Conservation (phyloP, 2,113 vertebrate species). For the Nannospalax galili region DNA sequence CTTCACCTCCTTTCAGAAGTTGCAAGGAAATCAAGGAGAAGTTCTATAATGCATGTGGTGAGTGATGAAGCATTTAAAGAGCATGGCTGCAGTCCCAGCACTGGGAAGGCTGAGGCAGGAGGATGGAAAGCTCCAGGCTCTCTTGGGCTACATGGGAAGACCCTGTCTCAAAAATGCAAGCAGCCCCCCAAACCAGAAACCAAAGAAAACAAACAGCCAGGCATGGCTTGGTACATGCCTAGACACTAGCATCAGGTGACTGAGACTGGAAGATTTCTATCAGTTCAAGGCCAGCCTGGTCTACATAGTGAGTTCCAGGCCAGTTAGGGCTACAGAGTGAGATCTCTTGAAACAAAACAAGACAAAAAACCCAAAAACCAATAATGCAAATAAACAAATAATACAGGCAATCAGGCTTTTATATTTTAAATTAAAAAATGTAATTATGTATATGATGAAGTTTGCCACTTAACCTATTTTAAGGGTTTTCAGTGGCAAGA, state of each 20-base stretch:
- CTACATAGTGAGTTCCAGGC: no score
- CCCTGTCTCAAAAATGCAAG: background rate
- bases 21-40: slow-evolving; percentile 44
- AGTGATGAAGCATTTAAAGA: background rate
- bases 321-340: no score
- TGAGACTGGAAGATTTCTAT: no score
- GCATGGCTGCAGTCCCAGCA: background rate
- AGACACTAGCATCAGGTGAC: no score
- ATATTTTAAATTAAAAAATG: background rate
- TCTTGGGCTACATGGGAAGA: background rate
- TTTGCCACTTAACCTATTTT: background rate
- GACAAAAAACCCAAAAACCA: no score
- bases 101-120: background rate
- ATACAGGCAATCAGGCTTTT: background rate
- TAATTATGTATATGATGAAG: background rate
- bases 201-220: no score
- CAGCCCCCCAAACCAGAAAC: no score
- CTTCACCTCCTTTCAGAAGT: background rate
- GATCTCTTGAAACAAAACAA: no score
- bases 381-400: background rate
- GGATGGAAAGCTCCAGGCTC: no score
- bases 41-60: rapidly evolving
- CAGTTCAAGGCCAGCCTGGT: no score
- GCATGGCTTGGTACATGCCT: no score
- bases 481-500: background rate